phyloP scores from a whole-genome alignment of 2,888 invertebrate genomes.

The Pterobdella sp. region DNA sequence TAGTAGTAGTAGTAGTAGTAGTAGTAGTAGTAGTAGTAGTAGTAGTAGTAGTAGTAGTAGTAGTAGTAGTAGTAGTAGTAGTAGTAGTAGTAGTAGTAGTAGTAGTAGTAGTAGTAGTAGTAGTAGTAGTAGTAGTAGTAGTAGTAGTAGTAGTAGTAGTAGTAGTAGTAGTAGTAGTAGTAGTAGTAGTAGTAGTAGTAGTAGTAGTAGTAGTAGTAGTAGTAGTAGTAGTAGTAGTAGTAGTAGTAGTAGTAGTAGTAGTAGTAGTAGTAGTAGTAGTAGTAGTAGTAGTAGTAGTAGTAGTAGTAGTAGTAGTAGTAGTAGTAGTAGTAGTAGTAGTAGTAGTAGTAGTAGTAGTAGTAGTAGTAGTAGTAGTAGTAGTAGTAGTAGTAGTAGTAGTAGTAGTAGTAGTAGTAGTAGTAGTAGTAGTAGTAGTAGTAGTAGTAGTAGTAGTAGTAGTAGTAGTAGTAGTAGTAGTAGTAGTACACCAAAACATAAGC shows the following conservation, averaged over 20 bases:
- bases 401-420: constrained; percentile 16
- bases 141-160: constrained; percentile 29
- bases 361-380: constrained; percentile 15
- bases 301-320: constrained; percentile 15
- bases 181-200: constrained; percentile 29
- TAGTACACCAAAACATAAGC: neutral
- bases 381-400: constrained; percentile 16
- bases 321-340: constrained; percentile 16
- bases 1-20: constrained; percentile 5
- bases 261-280: constrained; percentile 21
- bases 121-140: constrained; percentile 28
- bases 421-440: constrained; percentile 13
- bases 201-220: constrained; percentile 28
- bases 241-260: constrained; percentile 28
- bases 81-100: constrained; percentile 29
- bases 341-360: constrained; percentile 16
- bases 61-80: constrained; percentile 28
- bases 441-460: constrained; percentile 14
- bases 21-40: constrained; percentile 14
- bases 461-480: constrained; percentile 14
- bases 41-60: constrained; percentile 8
- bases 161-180: constrained; percentile 29
- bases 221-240: constrained; percentile 28
- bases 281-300: constrained; percentile 21
- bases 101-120: constrained; percentile 27